Conservation (phyloP, 2,113 vertebrate genomes). For the Pyrgilauda ruficollis region DNA sequence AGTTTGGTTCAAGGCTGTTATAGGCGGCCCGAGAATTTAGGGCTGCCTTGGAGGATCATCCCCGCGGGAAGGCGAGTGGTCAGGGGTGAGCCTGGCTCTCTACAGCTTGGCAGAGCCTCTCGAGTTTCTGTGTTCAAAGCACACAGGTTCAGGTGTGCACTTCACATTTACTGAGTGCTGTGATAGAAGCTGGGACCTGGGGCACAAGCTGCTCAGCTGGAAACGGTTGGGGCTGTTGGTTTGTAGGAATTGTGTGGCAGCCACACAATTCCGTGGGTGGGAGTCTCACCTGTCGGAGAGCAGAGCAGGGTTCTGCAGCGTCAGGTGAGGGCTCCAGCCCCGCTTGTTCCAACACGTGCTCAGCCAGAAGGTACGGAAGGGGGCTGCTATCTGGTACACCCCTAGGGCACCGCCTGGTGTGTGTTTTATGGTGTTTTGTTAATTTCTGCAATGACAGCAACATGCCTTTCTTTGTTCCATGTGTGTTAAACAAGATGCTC, state of each 20-base stretch:
- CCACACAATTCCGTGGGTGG: neutral
- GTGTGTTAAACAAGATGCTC: neutral
- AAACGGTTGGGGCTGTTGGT: neutral
- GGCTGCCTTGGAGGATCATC: neutral
- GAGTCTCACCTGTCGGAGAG: rapidly evolving
- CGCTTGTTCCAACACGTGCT: rapidly evolving
- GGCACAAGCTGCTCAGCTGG: neutral
- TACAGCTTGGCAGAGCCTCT: neutral
- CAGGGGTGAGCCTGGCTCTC: rapidly evolving
- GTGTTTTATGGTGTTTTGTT: neutral
- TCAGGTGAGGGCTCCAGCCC: neutral
- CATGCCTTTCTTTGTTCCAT: neutral
- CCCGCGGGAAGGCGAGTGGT: rapidly evolving
- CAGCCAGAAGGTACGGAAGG: neutral
- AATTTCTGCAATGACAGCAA: neutral
- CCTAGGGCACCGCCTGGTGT: rapidly evolving
- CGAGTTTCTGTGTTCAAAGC: neutral
- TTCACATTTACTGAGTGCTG: rapidly evolving
- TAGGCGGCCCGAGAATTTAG: rapidly evolving
- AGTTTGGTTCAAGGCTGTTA: rapidly evolving
- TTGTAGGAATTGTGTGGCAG: rapidly evolving
- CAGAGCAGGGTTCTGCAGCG: neutral
- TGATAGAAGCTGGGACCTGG: neutral
- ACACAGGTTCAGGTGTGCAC: rapidly evolving
- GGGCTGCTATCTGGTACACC: neutral